Conservation (phyloP, 1,140 invertebrate genomes). For the Camponotus vicinus region DNA sequence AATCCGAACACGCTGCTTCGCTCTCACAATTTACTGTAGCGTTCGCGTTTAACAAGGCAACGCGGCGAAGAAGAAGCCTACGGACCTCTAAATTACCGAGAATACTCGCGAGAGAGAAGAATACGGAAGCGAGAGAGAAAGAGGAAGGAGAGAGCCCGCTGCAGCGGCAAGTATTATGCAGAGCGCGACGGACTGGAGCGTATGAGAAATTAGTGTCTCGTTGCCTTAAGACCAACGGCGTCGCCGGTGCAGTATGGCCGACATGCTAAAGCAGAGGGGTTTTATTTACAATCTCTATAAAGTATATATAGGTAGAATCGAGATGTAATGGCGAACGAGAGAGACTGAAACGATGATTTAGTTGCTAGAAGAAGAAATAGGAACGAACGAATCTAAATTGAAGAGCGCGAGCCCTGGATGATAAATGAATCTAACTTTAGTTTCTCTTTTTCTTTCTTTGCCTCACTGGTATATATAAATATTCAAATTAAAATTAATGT, state of each 20-base stretch:
- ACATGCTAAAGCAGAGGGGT: conserved; percentile 34
- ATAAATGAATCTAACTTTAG: not conserved
- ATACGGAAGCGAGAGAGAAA: conserved; percentile 41
- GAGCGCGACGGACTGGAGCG: conserved; percentile 47
- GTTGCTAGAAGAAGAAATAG: not conserved
- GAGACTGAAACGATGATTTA: conserved; percentile 35
- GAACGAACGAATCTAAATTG: not conserved
- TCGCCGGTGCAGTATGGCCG: conserved; percentile 49
- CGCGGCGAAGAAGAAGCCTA: conserved; percentile 53
- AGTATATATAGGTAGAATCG: conserved; percentile 26
- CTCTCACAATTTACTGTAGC: conserved; percentile 51
- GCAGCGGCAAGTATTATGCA: conserved; percentile 56
- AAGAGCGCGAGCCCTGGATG: not conserved
- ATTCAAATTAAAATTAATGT: conserved; percentile 18
- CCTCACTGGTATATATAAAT: too few relatives aligned
- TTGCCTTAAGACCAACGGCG: conserved; percentile 62
- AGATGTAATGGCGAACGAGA: not conserved
- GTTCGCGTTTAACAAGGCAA: conserved; percentile 57
- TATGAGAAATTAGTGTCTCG: conserved; percentile 68
- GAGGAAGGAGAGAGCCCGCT: conserved; percentile 20
- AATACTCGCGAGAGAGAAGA: conserved; percentile 55
- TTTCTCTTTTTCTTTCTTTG: not conserved
- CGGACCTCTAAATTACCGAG: conserved; percentile 59
- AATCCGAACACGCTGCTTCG: conserved; percentile 49
- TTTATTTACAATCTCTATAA: conserved; percentile 59